Percentiles rank a stretch among this genome's conserved stretches.
Evolutionary conservation across 2,113 vertebrate genomes (phyloP).

Genomic region (Pseudopipra pipra): DNA sequence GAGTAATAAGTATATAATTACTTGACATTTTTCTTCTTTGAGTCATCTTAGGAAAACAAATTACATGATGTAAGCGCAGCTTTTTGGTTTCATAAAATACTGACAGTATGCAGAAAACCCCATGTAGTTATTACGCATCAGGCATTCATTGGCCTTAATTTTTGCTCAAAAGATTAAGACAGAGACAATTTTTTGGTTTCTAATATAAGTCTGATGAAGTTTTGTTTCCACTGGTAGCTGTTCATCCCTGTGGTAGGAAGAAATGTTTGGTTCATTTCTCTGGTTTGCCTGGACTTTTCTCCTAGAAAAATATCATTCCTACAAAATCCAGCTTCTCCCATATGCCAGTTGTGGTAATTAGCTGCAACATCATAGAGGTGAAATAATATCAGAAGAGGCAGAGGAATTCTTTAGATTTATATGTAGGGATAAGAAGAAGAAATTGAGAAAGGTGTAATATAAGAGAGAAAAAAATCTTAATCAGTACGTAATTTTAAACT

Average conservation of each 20-base stretch:
- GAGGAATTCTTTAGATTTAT: neutral
- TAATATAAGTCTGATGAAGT: neutral
- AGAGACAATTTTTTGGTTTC: conserved; percentile 5
- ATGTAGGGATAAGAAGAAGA: neutral
- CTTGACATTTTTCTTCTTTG: conserved; percentile 69
- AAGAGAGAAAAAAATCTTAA: neutral
- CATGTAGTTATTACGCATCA: conserved; percentile 26
- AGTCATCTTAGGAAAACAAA: conserved; percentile 70
- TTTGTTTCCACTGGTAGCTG: neutral
- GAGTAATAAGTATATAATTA: conserved; percentile 71
- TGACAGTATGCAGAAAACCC: conserved; percentile 64
- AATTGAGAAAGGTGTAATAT: neutral
- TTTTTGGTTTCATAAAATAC: conserved; percentile 61
- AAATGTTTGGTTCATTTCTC: neutral
- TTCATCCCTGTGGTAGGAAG: neutral
- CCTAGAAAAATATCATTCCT: neutral
- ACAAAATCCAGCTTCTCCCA: neutral
- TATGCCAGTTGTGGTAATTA: neutral
- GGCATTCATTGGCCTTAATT: conserved; percentile 19
- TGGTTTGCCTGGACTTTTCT: neutral
- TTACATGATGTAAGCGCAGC: conserved; percentile 38
- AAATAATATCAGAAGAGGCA: neutral
- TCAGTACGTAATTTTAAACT: neutral
- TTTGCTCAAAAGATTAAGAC: conserved; percentile 52
- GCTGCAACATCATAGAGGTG: neutral